These are phyloP conservation scores for Cerastoderma edule DNA, from an alignment of 2,888 invertebrate genomes.

Conservation along the genomic window DNA sequence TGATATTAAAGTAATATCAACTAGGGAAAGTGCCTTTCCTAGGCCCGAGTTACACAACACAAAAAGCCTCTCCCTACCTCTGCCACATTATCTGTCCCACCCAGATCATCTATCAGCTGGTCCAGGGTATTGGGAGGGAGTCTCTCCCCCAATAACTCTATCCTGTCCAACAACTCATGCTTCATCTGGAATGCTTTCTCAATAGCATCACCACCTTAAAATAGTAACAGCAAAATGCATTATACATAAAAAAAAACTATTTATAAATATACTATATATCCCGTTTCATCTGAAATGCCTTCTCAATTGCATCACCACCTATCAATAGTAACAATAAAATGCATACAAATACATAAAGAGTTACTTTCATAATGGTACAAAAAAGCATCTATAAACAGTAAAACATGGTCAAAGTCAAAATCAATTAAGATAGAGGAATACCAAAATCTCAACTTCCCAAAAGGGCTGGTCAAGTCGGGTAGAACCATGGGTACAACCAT, in stretches of 20 bases:
- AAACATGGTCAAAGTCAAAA: too few species aligned
- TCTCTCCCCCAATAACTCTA: conserved; percentile 93
- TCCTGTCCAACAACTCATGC: conserved; percentile 92
- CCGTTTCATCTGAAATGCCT: conserved; percentile 94
- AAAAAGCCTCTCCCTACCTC: conserved; percentile 90
- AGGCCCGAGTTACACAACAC: too few species aligned
- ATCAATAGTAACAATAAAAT: conserved; percentile 8
- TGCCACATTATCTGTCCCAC: conserved; percentile 98
- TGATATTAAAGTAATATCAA: too few species aligned
- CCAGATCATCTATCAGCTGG: conserved; percentile 98
- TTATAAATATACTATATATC: conserved; percentile 84
- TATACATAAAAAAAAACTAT: not conserved
- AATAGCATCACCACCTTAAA: conserved; percentile 64
- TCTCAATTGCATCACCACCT: conserved; percentile 85
- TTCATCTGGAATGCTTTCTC: conserved; percentile 95
- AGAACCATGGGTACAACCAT: too few species aligned
- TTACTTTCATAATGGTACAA: not conserved
- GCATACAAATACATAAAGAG: too few species aligned
- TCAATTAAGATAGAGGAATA: too few species aligned
- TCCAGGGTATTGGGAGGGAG: conserved; percentile 99
- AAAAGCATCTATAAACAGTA: too few species aligned
- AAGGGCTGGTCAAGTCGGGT: too few species aligned
- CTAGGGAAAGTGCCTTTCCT: too few species aligned
- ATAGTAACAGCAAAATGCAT: not conserved
- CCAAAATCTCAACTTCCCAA: too few species aligned